Base-by-base conservation (phyloP, 2,888 invertebrate genomes). In the Beris chalybata region DNA sequence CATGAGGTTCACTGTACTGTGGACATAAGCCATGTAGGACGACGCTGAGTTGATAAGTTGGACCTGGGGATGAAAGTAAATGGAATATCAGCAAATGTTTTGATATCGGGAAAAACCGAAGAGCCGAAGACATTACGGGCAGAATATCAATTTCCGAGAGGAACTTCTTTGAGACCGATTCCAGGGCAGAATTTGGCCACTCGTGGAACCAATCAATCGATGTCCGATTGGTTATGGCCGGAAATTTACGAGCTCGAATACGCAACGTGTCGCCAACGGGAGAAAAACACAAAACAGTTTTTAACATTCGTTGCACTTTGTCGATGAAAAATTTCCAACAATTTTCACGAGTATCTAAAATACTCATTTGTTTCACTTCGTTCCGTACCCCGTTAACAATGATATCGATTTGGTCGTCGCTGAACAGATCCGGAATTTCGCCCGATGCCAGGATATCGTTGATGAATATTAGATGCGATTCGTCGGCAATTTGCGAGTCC, bases 191-290 rank as follows among this genome's bases (percentile, higher is more conserved):
- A 74, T 87, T 86, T 2, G 97, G 97, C 97, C 97, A 97, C 76
- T 95, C 94, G 77, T 97, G 95, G 81, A 97, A 97, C 97, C 97
- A 97, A 80, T 97, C 90, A 72, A 97, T 96, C 54, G 92, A 87
- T 0, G 96, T 94, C 76, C 94, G 94, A 82, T 93, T 97, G 38
- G 94, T 90, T 52, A 97, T 84, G 1, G 97, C 95, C 0, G 97
- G 97, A 82, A 97, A 97, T 79, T 96, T 95, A 63, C 97, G 85
- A 9, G 92, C 91, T 67, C 97, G 85, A 22, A 93, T 85, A 59
- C 97, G 84, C 43, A 97, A 82, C 0, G 93, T 95, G 7, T 90
- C 89, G 0, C 97, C 97, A 66, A 97, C 97, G 0, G 97, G 97
- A 0, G 97, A 97, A 81, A 97, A 97, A 76, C 97, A 97, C n/a